Evolutionary conservation across 2,888 invertebrate genomes (phyloP).

Genomic region (Mylabris sibirica): DNA sequence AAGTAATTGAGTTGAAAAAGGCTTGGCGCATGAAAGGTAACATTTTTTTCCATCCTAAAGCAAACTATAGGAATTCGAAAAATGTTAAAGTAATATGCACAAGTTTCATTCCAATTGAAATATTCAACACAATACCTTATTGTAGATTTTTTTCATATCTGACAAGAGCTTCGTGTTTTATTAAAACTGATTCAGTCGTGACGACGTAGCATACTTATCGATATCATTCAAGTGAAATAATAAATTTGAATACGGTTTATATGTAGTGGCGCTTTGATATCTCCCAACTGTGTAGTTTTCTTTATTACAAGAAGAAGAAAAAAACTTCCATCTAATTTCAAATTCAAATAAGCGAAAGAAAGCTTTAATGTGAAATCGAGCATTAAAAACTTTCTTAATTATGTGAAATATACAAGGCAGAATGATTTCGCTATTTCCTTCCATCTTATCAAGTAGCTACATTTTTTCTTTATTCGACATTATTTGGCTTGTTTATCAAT

Average conservation of each 20-base stretch:
- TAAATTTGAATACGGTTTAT: background rate
- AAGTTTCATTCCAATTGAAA: background rate
- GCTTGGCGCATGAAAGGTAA: background rate
- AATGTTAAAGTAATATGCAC: background rate
- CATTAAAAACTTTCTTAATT: background rate
- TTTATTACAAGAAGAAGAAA: background rate
- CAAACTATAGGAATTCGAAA: background rate
- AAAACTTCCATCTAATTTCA: background rate
- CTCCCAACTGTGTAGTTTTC: background rate
- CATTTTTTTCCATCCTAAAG: background rate
- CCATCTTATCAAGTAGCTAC: background rate
- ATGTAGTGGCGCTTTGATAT: background rate
- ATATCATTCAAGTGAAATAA: background rate
- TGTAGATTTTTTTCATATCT: background rate
- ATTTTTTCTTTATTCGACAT: background rate
- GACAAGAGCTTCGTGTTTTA: no score
- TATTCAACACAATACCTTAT: background rate
- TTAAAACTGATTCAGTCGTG: no score
- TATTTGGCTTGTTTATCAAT: background rate
- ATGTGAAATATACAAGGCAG: background rate
- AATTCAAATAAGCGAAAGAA: background rate
- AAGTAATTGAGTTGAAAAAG: background rate
- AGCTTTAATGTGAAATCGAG: background rate
- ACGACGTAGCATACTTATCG: background rate
- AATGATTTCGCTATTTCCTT: background rate